phyloP scores from a whole-genome alignment of 2,113 vertebrate genomes.

The Mirounga angustirostris region DNA sequence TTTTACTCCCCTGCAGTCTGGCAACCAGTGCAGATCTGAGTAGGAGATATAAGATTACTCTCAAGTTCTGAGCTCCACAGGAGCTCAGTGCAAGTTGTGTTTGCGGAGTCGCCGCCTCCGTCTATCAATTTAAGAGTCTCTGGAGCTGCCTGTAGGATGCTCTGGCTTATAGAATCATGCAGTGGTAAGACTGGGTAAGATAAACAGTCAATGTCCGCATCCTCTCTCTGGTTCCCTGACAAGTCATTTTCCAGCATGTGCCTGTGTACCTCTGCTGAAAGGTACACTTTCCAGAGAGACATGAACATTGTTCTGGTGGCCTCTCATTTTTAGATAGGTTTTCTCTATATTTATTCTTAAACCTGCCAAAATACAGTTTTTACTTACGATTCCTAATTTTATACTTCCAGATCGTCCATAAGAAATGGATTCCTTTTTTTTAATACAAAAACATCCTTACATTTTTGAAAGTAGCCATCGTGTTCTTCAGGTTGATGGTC shows the following conservation, averaged over 20 bases:
- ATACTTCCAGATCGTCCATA: background rate
- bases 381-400: background rate
- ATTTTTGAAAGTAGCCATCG: background rate
- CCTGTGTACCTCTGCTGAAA: background rate
- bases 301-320: background rate
- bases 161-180: background rate
- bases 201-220: background rate
- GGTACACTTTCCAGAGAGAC: background rate
- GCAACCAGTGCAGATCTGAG: conserved; percentile 59
- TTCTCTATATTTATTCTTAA: background rate
- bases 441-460: background rate
- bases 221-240: background rate
- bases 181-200: background rate
- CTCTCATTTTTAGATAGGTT: background rate
- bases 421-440: background rate
- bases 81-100: background rate
- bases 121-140: background rate
- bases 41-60: conserved; percentile 56
- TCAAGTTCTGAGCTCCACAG: conserved; percentile 32
- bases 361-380: background rate
- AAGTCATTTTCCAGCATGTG: background rate
- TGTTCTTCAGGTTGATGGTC: background rate
- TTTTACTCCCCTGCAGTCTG: conserved; percentile 73
- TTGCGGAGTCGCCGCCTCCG: background rate
- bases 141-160: background rate